Evolutionary conservation across 2,888 invertebrate species (phyloP).

Genomic region (Hanleya hanleyi): DNA sequence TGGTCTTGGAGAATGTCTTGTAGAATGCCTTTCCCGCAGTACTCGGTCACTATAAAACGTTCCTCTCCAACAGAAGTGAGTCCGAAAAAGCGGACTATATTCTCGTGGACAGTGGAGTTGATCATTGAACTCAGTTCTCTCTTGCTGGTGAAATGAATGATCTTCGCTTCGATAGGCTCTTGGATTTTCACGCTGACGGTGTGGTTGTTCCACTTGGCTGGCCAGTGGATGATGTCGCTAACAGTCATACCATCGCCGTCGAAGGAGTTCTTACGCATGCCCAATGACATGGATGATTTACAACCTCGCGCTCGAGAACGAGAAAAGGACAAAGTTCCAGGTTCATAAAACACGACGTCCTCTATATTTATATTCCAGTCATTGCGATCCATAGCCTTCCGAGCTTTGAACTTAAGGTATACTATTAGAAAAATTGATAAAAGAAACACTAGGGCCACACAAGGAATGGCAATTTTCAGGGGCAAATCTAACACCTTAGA

Average conservation of each 20-base stretch:
- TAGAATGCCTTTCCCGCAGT: slow-evolving; percentile 58
- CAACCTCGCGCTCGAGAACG: background rate
- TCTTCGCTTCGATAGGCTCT: background rate
- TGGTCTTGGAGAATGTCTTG: slow-evolving; percentile 58
- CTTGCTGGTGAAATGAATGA: background rate
- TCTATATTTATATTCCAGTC: slow-evolving; percentile 61
- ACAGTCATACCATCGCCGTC: slow-evolving; percentile 16
- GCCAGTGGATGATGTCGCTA: slow-evolving; percentile 54
- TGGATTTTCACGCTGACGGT: slow-evolving; percentile 28
- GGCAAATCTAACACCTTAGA: slow-evolving; percentile 19
- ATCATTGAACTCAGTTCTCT: slow-evolving; percentile 24
- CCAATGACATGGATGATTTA: background rate
- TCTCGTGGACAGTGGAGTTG: slow-evolving; percentile 53
- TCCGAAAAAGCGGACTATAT: slow-evolving; percentile 63
- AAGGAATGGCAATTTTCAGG: slow-evolving; percentile 24
- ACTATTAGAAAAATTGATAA: background rate
- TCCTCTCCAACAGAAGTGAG: slow-evolving; percentile 49
- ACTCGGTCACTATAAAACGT: slow-evolving; percentile 56
- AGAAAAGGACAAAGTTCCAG: background rate
- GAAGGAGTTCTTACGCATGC: background rate
- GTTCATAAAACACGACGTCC: slow-evolving; percentile 49
- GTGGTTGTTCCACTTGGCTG: slow-evolving; percentile 52
- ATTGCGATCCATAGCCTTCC: slow-evolving; percentile 50
- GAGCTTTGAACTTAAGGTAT: slow-evolving; percentile 38
- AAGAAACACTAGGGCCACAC: slow-evolving; percentile 12